Conservation (phyloP, 1,140 invertebrate species). For the Micrasema minimum region DNA sequence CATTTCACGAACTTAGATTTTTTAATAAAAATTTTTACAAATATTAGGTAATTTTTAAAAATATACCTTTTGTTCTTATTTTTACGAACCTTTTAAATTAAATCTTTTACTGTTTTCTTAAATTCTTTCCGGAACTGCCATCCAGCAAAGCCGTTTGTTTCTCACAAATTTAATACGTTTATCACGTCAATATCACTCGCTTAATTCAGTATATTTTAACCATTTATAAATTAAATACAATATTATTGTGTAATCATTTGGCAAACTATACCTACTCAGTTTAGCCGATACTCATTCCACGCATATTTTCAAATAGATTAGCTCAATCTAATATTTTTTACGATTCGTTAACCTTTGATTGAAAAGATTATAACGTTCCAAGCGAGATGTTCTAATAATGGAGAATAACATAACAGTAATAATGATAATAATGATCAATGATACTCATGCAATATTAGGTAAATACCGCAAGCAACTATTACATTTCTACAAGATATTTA, state of each 20-base stretch:
- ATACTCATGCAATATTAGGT: no score
- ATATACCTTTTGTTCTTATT: constrained; percentile 48
- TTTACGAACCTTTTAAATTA: constrained; percentile 36
- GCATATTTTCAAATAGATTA: no score
- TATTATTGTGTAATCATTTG: no score
- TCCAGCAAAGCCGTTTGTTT: background rate
- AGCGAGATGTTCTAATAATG: no score
- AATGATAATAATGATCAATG: no score
- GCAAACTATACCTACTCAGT: no score
- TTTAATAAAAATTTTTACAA: constrained; percentile 50
- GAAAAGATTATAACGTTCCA: background rate
- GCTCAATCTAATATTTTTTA: constrained; percentile 10
- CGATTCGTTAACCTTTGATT: constrained; percentile 1
- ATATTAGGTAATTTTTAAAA: constrained; percentile 46
- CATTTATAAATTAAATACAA: no score
- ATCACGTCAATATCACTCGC: no score
- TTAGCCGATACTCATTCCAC: no score
- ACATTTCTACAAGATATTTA: background rate
- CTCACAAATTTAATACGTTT: no score
- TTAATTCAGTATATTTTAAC: no score
- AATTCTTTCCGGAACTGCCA: background rate
- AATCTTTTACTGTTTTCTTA: constrained; percentile 43
- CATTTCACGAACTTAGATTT: constrained; percentile 50
- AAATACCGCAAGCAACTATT: background rate
- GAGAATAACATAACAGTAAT: no score